phyloP scores from a whole-genome alignment of 2,113 vertebrate species.

The Todiramphus chloris region DNA sequence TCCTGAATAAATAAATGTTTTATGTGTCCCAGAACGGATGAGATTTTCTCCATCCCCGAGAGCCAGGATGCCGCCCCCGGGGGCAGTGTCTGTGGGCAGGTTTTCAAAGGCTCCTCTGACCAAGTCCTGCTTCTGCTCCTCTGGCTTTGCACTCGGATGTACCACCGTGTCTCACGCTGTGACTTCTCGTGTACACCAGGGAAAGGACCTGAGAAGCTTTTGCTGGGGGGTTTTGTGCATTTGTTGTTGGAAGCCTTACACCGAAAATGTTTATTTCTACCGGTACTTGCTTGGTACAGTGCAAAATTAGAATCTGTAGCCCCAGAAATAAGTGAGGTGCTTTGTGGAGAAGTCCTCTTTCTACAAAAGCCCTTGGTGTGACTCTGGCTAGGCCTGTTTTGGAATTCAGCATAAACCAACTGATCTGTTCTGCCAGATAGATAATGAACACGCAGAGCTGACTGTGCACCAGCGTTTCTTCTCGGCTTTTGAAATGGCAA shows the following conservation, averaged over 20 bases:
- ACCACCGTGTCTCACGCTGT: fast-evolving
- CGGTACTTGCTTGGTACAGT: neutral
- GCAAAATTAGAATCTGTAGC: neutral
- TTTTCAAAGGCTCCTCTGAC: neutral
- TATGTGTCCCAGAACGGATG: fast-evolving
- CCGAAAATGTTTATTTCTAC: neutral
- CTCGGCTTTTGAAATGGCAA: neutral
- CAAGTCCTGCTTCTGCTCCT: neutral
- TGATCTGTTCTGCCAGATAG: neutral
- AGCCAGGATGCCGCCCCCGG: neutral
- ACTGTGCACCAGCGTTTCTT: neutral
- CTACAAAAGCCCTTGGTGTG: neutral
- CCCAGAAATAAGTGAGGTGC: neutral
- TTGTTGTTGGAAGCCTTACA: fast-evolving
- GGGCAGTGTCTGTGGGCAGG: neutral
- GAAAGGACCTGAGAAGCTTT: neutral
- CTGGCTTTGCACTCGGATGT: neutral
- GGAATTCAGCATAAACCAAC: neutral
- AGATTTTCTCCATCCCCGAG: neutral
- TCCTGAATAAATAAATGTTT: neutral
- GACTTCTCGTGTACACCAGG: neutral
- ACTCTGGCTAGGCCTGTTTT: neutral
- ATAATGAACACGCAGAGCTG: neutral
- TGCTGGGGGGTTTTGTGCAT: fast-evolving
- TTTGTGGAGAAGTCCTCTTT: neutral